phyloP scores from a whole-genome alignment of 2,113 vertebrate genomes.

The Perognathus longimembris region DNA sequence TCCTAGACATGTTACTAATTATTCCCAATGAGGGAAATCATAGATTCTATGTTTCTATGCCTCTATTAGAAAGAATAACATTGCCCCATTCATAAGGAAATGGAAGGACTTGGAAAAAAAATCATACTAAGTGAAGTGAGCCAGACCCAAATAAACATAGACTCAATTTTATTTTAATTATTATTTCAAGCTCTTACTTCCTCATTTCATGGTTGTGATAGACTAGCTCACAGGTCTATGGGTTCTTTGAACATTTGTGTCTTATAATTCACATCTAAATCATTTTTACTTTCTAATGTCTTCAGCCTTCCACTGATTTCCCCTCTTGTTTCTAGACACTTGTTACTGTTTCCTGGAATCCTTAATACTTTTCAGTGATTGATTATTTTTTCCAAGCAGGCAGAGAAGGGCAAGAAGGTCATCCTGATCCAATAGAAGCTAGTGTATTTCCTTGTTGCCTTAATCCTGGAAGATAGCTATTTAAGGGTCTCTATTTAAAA shows the following conservation, averaged over 20 bases:
- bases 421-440: neutral
- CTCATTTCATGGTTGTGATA: neutral
- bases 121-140: no score
- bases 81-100: no score
- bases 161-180: neutral
- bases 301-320: neutral
- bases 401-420: neutral
- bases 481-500: neutral
- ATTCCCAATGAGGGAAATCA: no score
- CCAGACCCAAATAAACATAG: no score
- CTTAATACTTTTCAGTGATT: neutral
- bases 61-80: no score
- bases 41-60: no score
- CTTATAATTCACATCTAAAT: neutral
- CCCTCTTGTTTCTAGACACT: neutral
- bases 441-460: neutral
- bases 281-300: neutral
- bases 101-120: no score
- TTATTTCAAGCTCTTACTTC: slow-evolving; percentile 2
- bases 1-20: no score
- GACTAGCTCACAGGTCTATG: neutral
- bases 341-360: neutral
- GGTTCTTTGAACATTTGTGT: neutral
- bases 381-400: neutral
- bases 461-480: neutral